Evolutionary conservation across 2,113 vertebrate genomes (phyloP), one percentile per base, ranked within the genome.

Genomic region (Strigops habroptila): DNA sequence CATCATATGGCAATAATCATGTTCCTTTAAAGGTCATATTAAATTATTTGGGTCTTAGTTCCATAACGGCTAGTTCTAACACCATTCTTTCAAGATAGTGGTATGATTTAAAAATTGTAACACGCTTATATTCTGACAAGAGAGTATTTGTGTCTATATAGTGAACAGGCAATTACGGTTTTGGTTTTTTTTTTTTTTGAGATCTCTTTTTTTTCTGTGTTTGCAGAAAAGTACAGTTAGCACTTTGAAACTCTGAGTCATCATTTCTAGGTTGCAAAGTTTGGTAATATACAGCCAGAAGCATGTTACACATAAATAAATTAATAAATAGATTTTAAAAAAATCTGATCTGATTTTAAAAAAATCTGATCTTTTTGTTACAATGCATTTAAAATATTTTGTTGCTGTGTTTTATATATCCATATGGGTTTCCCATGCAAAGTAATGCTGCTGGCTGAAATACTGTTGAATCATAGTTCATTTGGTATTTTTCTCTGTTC

Each of bases 311-410:
- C 75, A 14, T 52, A 21, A 37, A 69, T 28, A 59, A 64, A 69
- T 41, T 48, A 10, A 13, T 60, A 23, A 37, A 70, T 21, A 59
- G 60, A 68, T 44, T 44, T 13, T 9, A 8, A 39, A 55, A 33
- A 14, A 3, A n/a, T n/a, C n/a, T n/a, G n/a, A n/a, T n/a, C n/a
- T n/a, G 60, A 68, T 44, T 44, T 13, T 9, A 8, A 39, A 55
- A 33, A 14, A 37, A 46, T 63, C 41, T 43, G 10, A 28, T 80
- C 24, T 53, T 5, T 48, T 44, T 51, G 33, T 35, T 46, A 12
- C 0, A 0, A 39, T 37, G 41, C 19, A 21, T 19, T 88, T n/a
- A 18, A 5, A 43, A 12, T 1, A 1, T 78, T 60, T 73, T 86
- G 6, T 63, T n/a, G 18, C 18, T 85, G 10, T 14, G 10, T 67